Evolutionary conservation across 35 echinoderm and acorn worm genomes (phyloP), one percentile per base, ranked within the genome.

Genomic region (Apostichopus californicus): DNA sequence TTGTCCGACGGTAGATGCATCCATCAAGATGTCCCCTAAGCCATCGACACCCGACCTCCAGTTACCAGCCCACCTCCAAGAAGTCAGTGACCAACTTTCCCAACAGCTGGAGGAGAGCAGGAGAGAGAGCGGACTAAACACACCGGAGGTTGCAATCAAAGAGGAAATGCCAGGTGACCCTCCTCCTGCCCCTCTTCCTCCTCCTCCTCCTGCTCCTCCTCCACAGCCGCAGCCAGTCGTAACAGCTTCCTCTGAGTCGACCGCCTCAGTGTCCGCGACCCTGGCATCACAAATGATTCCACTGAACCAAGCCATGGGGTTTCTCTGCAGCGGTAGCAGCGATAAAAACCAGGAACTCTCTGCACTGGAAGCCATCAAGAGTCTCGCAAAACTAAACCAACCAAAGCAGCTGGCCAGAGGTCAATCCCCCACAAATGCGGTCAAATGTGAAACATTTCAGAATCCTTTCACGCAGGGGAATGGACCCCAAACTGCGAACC

Each of bases 11-110:
- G 86, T 68, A 21, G 72, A 73, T 53, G 21, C 86, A 68, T 58
- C 86, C 17, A 66, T 52, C 61, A 89, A 73, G 52, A 89, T 60
- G 77, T 59, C 71, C 22, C 72, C 89, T 5, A 79, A 77, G 53
- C 72, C 77, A 17, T 55, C 89, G 9, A 91, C 72, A 8, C 89
- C 89, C 24, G 92, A 96, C 18, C 91, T 88, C 22, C 93, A 94
- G 73, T 81, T 98, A 73, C 96, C 96, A 7, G 68, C 89, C 63
- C 93, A 98, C 64, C 90, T 98, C 15, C 92, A 92, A 87, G 92
- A 94, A 65, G 88, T 98, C 61, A 98, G 96, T 79, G 93, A 98
- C 60, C 96, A 98, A 81, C 93, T 98, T 15, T 94, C 92, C 13
- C 92, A 98, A 66, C 94, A 98, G 79, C 83, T 98, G 66, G 94